These are phyloP conservation scores for Lepetodrilus schrolli DNA, from an alignment of 2,888 invertebrate species.

Conservation along the genomic window DNA sequence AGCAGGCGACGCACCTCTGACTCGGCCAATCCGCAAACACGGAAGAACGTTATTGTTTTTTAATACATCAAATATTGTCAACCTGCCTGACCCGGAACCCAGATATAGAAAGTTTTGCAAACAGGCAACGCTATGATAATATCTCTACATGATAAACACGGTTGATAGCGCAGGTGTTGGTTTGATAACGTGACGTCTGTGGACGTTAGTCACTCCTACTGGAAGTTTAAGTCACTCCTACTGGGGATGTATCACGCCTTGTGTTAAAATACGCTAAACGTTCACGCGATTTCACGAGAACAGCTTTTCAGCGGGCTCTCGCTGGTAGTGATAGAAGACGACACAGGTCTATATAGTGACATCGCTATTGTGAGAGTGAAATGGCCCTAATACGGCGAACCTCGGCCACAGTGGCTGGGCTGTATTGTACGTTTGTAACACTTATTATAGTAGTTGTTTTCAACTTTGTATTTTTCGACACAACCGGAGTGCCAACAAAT, in stretches of 20 bases:
- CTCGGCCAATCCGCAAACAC: conserved; percentile 13
- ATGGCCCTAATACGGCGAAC: conserved; percentile 40
- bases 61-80: conserved; percentile 3
- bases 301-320: not conserved
- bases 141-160: not conserved
- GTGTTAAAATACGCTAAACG: not conserved
- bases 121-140: not conserved
- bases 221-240: not conserved
- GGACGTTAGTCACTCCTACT: not conserved
- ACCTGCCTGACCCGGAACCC: conserved; percentile 16
- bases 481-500: conserved; percentile 41
- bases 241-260: too few species aligned
- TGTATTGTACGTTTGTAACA: conserved; percentile 43
- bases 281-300: not conserved
- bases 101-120: not conserved
- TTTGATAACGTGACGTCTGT: not conserved
- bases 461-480: conserved; percentile 41
- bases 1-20: not conserved
- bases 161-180: too few species aligned
- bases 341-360: not conserved
- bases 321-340: not conserved
- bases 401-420: conserved; percentile 43
- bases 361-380: too few species aligned
- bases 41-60: not conserved
- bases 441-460: conserved; percentile 44